Conservation (phyloP, 2,888 invertebrate species). For the Drosophila stalkeri region DNA sequence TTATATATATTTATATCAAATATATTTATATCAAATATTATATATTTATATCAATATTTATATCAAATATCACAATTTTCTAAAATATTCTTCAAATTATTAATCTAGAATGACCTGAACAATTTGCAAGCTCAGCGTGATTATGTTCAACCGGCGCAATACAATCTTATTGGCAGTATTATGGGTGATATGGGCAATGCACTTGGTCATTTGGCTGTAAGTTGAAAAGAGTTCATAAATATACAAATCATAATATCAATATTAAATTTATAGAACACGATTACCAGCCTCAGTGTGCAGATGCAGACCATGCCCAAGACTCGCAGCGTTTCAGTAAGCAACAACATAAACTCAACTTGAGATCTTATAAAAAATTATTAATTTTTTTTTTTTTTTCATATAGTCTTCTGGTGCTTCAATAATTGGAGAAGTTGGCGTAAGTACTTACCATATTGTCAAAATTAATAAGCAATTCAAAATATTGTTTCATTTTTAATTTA, state of each 20-base stretch:
- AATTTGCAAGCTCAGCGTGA: slow-evolving; percentile 18
- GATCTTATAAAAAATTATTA: neutral
- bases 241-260: neutral
- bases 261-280: slow-evolving; percentile 39
- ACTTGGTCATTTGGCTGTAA: slow-evolving; percentile 51
- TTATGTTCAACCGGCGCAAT: slow-evolving; percentile 23
- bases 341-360: neutral
- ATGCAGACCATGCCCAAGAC: slow-evolving; percentile 3
- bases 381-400: neutral
- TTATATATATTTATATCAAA: too few species aligned
- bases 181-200: slow-evolving; percentile 35
- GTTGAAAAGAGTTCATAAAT: neutral
- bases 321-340: slow-evolving; percentile 52
- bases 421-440: slow-evolving; percentile 51
- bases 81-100: too few species aligned
- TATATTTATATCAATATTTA: too few species aligned
- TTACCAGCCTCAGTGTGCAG: slow-evolving; percentile 44
- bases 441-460: slow-evolving; percentile 4
- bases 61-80: too few species aligned
- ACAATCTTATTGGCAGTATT: slow-evolving; percentile 35
- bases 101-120: slow-evolving; percentile 31
- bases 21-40: too few species aligned
- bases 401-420: slow-evolving; percentile 47
- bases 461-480: neutral
- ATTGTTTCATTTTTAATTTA: neutral